These are phyloP conservation scores for Campylorhamphus procurvoides DNA, from an alignment of 2,113 vertebrate species.

Conservation along the genomic window DNA sequence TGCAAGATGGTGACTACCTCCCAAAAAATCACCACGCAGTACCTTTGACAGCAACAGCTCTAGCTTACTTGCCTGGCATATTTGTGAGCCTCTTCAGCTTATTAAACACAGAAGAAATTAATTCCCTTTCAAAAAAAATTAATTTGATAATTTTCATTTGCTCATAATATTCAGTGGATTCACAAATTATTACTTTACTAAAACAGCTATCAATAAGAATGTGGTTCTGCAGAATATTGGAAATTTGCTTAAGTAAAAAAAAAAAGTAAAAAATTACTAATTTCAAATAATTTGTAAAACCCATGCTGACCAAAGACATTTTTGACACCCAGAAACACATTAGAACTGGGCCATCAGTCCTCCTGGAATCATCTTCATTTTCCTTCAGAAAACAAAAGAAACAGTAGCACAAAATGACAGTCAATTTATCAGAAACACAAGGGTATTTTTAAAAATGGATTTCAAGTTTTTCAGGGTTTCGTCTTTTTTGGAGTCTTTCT, in stretches of 20 bases:
- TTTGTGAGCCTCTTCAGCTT: not conserved
- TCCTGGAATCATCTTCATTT: not conserved
- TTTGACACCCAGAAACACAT: not conserved
- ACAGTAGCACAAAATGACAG: not conserved
- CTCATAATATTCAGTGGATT: not conserved
- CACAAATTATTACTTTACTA: not conserved
- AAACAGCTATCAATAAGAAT: not conserved
- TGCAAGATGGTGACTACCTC: not conserved
- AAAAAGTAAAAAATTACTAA: not conserved
- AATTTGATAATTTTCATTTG: not conserved
- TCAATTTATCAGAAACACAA: not conserved
- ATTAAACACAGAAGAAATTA: not conserved
- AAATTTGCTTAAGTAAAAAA: not conserved
- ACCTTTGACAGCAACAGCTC: not conserved
- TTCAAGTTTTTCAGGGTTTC: not conserved
- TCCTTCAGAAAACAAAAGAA: constrained; percentile 30
- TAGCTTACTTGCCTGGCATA: not conserved
- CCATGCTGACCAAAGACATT: not conserved
- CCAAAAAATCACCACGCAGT: rapidly evolving
- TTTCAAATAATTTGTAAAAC: not conserved
- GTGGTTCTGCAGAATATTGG: not conserved
- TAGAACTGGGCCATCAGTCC: not conserved
- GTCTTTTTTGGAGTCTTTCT: not conserved
- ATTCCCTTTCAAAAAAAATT: not conserved
- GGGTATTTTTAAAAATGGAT: not conserved